Evolutionary conservation across 2,888 invertebrate genomes (phyloP).

Genomic region (Drosophila quinaria): DNA sequence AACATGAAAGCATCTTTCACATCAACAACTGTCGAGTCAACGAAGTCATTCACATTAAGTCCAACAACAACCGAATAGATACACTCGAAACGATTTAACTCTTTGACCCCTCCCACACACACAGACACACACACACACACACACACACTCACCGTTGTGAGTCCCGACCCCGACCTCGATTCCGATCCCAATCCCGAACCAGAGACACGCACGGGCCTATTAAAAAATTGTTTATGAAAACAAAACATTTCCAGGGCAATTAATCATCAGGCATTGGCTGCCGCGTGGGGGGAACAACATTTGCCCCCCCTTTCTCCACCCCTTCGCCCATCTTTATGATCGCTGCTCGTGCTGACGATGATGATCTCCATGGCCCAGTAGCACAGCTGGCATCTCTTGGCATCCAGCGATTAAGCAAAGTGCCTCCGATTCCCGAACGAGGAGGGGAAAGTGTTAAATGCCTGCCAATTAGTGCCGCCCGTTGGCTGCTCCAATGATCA

Average conservation of each 20-base stretch:
- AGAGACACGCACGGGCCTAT: conserved; percentile 68
- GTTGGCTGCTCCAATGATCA: conserved; percentile 42
- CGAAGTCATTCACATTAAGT: conserved; percentile 73
- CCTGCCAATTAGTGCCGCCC: conserved; percentile 77
- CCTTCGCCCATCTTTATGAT: background rate
- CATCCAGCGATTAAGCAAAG: conserved; percentile 50
- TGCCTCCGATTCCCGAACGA: conserved; percentile 57
- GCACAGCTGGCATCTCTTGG: conserved; percentile 40
- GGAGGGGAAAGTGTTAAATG: conserved; percentile 75
- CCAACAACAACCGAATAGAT: conserved; percentile 56
- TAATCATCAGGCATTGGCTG: conserved; percentile 76
- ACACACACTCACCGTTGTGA: conserved; percentile 27
- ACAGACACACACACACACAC: conserved; percentile 46
- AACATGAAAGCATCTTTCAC: conserved; percentile 71
- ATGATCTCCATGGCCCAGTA: conserved; percentile 60
- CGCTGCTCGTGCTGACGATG: conserved; percentile 22
- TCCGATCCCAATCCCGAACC: conserved; percentile 9
- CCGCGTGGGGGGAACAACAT: conserved; percentile 64
- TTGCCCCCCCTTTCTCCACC: conserved; percentile 3
- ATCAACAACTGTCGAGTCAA: conserved; percentile 54
- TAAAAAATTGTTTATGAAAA: conserved; percentile 84
- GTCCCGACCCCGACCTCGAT: background rate
- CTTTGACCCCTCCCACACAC: conserved; percentile 79
- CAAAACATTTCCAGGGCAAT: conserved; percentile 82
- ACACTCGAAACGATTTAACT: conserved; percentile 80